These are phyloP conservation scores for Halcyon smyrnensis DNA, from an alignment of 2,797 vertebrate genomes.

Conservation along the genomic window DNA sequence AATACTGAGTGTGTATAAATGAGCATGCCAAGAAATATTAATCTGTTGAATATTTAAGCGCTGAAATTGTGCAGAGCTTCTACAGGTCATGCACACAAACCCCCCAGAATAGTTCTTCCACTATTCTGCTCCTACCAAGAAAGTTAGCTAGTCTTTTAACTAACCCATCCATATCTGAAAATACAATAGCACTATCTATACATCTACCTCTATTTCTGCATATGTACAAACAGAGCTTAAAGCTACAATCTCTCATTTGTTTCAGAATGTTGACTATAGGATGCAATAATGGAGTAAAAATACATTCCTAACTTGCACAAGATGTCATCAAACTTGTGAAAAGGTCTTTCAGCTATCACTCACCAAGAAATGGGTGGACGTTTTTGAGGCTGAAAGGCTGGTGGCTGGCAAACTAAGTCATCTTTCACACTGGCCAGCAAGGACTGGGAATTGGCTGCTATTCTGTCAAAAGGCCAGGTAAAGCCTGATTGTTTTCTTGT, in stretches of 20 bases:
- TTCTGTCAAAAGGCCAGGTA: neutral
- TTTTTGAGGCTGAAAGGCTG: neutral
- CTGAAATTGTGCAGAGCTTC: neutral
- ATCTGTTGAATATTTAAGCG: neutral
- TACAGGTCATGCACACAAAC: neutral
- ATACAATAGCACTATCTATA: neutral
- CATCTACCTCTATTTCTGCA: neutral
- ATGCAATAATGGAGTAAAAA: neutral
- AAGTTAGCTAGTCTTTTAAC: neutral
- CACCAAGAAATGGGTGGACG: neutral
- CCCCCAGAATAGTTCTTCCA: neutral
- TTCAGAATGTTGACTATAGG: neutral
- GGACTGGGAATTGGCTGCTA: neutral
- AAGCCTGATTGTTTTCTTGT: neutral
- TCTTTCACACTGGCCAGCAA: neutral
- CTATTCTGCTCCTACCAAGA: neutral
- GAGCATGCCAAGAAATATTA: neutral
- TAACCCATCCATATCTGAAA: neutral
- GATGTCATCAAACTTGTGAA: neutral
- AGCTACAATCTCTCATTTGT: neutral
- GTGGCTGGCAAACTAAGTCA: neutral
- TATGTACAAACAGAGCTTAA: neutral
- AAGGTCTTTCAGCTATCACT: slow-evolving; percentile 8
- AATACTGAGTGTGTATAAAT: neutral
- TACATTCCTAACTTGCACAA: neutral